Conservation (phyloP, 2,888 invertebrate species). For the Drosophila nigricruria region DNA sequence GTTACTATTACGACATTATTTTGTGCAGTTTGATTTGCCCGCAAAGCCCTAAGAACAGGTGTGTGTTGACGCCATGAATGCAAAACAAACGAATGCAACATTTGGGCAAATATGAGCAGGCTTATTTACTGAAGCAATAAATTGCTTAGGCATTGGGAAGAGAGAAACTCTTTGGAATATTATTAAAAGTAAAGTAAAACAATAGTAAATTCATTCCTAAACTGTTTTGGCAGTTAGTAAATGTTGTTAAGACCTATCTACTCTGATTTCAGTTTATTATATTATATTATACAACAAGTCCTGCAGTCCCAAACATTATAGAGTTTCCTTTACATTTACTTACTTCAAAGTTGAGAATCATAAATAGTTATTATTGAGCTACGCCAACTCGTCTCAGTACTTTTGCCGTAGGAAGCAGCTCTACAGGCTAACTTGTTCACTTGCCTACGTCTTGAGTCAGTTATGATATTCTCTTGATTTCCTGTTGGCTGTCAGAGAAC, state of each 20-base stretch:
- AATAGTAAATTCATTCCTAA: background rate
- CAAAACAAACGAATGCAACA: background rate
- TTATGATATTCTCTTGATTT: slow-evolving; percentile 25
- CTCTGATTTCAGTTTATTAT: no score
- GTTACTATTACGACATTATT: slow-evolving; percentile 1
- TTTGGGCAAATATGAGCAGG: background rate
- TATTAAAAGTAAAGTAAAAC: background rate
- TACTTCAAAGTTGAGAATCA: background rate
- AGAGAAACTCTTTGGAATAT: background rate
- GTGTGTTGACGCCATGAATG: background rate
- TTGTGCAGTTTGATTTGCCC: slow-evolving; percentile 49
- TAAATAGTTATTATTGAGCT: background rate
- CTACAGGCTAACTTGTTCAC: slow-evolving; percentile 6
- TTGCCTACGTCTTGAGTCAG: slow-evolving; percentile 9
- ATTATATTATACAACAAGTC: no score
- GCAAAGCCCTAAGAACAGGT: slow-evolving; percentile 20
- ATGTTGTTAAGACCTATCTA: no score
- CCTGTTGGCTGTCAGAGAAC: slow-evolving; percentile 24
- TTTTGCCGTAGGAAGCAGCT: slow-evolving; percentile 5
- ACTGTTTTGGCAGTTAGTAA: background rate
- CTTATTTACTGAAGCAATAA: slow-evolving; percentile 1
- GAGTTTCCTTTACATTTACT: background rate
- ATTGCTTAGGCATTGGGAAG: background rate
- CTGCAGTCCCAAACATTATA: background rate
- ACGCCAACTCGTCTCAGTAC: slow-evolving; percentile 14